phyloP scores from a whole-genome alignment of 2,797 vertebrate species.

The Rhincodon typus region DNA sequence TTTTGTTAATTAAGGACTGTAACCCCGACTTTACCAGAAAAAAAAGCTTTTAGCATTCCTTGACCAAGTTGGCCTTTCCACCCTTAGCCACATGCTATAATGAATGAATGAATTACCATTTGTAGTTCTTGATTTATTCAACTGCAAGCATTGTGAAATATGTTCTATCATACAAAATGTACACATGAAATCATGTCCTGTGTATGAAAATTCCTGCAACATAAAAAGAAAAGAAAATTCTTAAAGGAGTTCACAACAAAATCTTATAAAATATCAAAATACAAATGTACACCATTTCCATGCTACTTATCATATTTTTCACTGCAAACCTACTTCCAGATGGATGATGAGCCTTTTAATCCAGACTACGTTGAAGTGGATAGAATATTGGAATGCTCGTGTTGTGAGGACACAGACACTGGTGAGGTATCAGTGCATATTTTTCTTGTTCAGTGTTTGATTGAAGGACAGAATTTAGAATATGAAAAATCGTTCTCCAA shows the following conservation, averaged over 20 bases:
- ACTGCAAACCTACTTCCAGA: constrained; percentile 59
- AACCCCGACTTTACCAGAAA: neutral
- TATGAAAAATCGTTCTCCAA: neutral
- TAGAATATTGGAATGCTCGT: constrained; percentile 93
- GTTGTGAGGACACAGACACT: constrained; percentile 96
- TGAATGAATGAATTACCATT: neutral
- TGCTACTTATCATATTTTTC: neutral
- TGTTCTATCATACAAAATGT: neutral
- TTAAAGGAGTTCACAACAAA: neutral
- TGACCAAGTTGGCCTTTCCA: neutral
- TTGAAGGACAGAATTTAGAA: neutral
- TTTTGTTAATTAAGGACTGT: no score
- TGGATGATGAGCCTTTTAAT: constrained; percentile 97
- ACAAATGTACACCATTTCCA: neutral
- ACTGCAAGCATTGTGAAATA: neutral
- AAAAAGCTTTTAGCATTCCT: neutral
- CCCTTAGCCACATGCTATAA: neutral
- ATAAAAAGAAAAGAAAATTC: neutral
- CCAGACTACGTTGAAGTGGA: constrained; percentile 97
- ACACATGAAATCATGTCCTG: neutral
- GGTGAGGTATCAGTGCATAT: constrained; percentile 71
- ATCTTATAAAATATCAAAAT: neutral
- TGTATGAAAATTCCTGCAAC: neutral
- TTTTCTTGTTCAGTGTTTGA: neutral
- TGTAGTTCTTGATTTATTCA: neutral